phyloP scores from a whole-genome alignment of 2,888 invertebrate species.

The Hanleya hanleyi region DNA sequence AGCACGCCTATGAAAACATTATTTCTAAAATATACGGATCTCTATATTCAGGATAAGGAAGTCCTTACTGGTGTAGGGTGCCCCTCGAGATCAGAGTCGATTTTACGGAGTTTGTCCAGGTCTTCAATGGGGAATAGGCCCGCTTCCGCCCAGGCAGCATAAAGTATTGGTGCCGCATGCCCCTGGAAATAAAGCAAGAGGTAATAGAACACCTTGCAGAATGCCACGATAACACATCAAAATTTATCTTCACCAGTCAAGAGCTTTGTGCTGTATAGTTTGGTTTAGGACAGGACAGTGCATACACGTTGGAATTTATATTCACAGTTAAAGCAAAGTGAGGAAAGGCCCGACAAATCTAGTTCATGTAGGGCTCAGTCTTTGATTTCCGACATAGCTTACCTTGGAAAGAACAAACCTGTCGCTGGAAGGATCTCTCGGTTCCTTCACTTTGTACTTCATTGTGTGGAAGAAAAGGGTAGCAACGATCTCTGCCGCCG shows the following conservation, averaged over 20 bases:
- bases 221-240: not conserved
- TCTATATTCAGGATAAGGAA: too few species aligned
- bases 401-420: slow-evolving; percentile 94
- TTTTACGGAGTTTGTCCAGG: slow-evolving; percentile 88
- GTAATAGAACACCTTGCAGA: not conserved
- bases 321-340: too few species aligned
- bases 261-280: not conserved
- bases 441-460: slow-evolving; percentile 86
- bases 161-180: slow-evolving; percentile 97
- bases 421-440: slow-evolving; percentile 91
- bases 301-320: not conserved
- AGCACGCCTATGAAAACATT: too few species aligned
- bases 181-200: slow-evolving; percentile 77
- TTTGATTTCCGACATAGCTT: not conserved
- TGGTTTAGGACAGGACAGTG: not conserved
- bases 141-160: slow-evolving; percentile 97
- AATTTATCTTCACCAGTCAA: not conserved
- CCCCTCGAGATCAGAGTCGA: slow-evolving; percentile 95
- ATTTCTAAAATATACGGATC: too few species aligned
- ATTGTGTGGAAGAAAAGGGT: slow-evolving; percentile 98
- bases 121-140: slow-evolving; percentile 87
- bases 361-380: not conserved
- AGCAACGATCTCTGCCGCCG: slow-evolving; percentile 97
- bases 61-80: slow-evolving; percentile 93
- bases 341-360: too few species aligned